A percentile compares a stretch with the other conserved stretches of the same genome.
These are phyloP conservation scores for Drosophila lacertosa DNA, from an alignment of 1,140 invertebrate genomes.

Conservation along the genomic window DNA sequence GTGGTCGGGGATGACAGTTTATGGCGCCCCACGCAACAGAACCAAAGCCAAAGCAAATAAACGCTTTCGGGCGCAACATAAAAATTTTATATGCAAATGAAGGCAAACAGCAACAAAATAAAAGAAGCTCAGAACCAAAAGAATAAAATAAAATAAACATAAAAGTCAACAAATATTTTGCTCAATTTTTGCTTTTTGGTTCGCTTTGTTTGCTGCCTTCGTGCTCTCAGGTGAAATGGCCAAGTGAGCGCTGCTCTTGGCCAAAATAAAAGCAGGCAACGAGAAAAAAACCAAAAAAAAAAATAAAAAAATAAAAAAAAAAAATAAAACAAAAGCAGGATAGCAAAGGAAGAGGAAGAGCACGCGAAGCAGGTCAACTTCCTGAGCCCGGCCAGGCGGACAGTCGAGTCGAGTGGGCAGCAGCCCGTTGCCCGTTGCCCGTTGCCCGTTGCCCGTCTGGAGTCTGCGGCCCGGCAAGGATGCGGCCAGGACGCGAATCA, in stretches of 20 bases:
- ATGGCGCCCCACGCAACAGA: too few species aligned
- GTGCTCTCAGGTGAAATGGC: conserved; percentile 34
- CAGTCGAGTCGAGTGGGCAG: background rate
- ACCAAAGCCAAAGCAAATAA: conserved; percentile 62
- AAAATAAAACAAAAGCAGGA: too few species aligned
- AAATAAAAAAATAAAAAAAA: too few species aligned
- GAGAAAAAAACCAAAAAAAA: too few species aligned
- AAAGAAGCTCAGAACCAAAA: conserved; percentile 13
- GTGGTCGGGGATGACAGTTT: too few species aligned
- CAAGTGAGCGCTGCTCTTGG: background rate
- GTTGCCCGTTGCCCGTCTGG: background rate
- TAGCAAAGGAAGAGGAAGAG: too few species aligned
- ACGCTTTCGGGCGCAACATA: conserved; percentile 68
- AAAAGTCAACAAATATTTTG: conserved; percentile 62
- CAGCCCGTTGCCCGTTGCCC: too few species aligned
- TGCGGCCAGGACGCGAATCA: background rate
- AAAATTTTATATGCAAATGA: conserved; percentile 81
- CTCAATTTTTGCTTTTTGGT: conserved; percentile 32
- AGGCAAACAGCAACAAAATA: conserved; percentile 58
- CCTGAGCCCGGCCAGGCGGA: background rate
- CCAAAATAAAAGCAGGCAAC: conserved; percentile 6
- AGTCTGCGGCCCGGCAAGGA: conserved; percentile 23
- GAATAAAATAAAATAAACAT: conserved; percentile 27
- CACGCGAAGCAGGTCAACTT: conserved; percentile 2
- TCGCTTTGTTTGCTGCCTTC: conserved; percentile 33